Evolutionary conservation across 2,888 invertebrate genomes (phyloP).

Genomic region (Synanthedon andrenaeformis): DNA sequence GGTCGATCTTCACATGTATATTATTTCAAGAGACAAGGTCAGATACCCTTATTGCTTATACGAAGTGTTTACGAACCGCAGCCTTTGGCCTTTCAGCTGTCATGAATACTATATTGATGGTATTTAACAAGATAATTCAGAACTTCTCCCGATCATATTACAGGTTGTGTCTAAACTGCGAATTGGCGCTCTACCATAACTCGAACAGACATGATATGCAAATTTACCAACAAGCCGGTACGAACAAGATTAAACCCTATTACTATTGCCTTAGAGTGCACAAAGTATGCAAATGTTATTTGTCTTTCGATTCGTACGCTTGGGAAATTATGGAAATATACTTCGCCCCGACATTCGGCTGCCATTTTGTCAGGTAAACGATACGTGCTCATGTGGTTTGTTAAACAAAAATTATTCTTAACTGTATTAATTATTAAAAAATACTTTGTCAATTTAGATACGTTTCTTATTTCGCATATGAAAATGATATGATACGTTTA

Average conservation of each 20-base stretch:
- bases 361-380: conserved; percentile 39
- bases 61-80: too few species aligned
- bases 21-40: too few species aligned
- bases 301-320: conserved; percentile 14
- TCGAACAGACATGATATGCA: conserved; percentile 2
- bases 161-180: conserved; percentile 24
- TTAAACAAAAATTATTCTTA: not conserved
- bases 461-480: too few species aligned
- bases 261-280: not conserved
- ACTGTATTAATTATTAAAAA: too few species aligned
- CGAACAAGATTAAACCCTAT: conserved; percentile 6
- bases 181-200: conserved; percentile 18
- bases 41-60: too few species aligned
- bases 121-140: not conserved
- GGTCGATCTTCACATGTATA: too few species aligned
- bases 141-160: conserved; percentile 19
- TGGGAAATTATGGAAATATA: conserved; percentile 42
- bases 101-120: too few species aligned
- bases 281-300: conserved; percentile 1
- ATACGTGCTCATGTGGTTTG: conserved; percentile 27
- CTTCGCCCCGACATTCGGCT: conserved; percentile 30
- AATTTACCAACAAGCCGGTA: not conserved
- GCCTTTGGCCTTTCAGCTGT: too few species aligned
- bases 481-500: too few species aligned
- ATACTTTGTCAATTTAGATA: too few species aligned